phyloP scores from a whole-genome alignment of 2,797 vertebrate genomes.

The Sylvilagus floridanus region DNA sequence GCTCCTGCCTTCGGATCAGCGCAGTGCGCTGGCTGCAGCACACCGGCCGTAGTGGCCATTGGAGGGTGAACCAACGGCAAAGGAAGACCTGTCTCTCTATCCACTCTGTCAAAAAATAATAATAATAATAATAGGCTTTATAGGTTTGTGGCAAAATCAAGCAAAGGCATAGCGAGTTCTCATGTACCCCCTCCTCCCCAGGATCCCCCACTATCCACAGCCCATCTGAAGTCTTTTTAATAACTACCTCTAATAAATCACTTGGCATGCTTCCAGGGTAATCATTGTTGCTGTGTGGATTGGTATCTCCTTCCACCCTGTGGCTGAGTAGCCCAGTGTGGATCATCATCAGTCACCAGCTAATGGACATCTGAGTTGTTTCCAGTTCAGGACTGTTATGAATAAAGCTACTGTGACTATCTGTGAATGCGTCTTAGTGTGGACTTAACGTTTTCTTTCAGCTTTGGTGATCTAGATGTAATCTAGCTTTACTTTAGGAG shows the following conservation, averaged over 20 bases:
- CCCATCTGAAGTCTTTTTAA: neutral
- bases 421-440: neutral
- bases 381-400: neutral
- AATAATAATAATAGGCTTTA: neutral
- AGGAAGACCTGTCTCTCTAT: too few relatives aligned
- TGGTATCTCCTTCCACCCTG: too few relatives aligned
- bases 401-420: neutral
- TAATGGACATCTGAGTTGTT: neutral
- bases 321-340: too few relatives aligned
- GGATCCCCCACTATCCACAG: neutral
- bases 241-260: neutral
- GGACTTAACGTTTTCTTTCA: neutral
- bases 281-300: too few relatives aligned
- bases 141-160: neutral
- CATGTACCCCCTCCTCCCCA: neutral
- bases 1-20: too few relatives aligned
- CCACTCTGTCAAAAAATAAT: too few relatives aligned
- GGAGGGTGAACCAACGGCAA: too few relatives aligned
- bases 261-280: neutral
- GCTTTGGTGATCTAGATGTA: neutral
- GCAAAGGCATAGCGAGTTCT: neutral
- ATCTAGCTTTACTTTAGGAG: neutral
- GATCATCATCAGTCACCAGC: too few relatives aligned
- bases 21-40: too few relatives aligned
- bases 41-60: too few relatives aligned